Evolutionary conservation across 2,113 vertebrate genomes (phyloP).

Genomic region (Mystacornis crossleyi): DNA sequence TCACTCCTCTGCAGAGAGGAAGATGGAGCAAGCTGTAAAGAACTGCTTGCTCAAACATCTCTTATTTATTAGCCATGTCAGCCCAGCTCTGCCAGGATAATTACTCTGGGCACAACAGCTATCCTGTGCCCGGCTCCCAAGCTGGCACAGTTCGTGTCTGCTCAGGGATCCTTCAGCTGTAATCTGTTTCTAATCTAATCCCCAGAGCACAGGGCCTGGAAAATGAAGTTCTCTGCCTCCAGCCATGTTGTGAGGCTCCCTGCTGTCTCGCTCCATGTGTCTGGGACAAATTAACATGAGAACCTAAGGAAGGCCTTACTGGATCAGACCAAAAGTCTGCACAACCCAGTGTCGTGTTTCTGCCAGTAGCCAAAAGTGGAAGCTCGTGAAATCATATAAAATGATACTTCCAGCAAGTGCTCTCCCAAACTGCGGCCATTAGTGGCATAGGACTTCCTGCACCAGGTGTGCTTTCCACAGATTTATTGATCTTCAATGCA

Average conservation of each 20-base stretch:
- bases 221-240: background rate
- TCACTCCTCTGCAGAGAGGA: background rate
- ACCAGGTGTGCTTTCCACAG: background rate
- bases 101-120: constrained; percentile 19
- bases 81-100: constrained; percentile 29
- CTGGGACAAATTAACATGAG: constrained; percentile 9
- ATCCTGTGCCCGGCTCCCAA: background rate
- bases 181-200: constrained; percentile 27
- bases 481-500: background rate
- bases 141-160: background rate
- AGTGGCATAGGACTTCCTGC: background rate
- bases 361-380: background rate
- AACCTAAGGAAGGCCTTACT: background rate
- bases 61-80: constrained; percentile 45
- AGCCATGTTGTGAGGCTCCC: background rate
- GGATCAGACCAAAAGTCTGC: background rate
- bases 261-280: background rate
- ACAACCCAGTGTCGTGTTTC: background rate
- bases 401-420: background rate
- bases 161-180: background rate
- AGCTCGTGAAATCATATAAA: background rate
- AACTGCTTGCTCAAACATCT: constrained; percentile 34
- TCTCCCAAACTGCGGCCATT: background rate
- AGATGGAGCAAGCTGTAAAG: constrained; percentile 14
- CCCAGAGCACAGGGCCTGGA: background rate